Evolutionary conservation across 2,113 vertebrate genomes (phyloP).

Genomic region (Pedetes capensis): DNA sequence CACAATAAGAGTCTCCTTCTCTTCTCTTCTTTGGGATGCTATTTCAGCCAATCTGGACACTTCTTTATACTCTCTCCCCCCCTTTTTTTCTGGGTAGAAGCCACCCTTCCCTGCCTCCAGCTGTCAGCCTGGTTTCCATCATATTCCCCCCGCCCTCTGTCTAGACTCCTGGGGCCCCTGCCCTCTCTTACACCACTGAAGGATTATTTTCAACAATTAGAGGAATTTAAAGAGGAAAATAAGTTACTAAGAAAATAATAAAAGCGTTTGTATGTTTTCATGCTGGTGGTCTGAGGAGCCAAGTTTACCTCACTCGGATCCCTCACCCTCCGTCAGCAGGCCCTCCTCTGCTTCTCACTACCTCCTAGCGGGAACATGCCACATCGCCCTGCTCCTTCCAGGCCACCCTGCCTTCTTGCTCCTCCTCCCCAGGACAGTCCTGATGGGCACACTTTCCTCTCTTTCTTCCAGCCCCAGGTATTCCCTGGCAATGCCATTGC

Average conservation of each 20-base stretch:
- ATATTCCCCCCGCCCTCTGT: constrained; percentile 43
- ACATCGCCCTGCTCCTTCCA: background rate
- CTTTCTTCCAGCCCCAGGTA: background rate
- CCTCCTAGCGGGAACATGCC: constrained; percentile 85
- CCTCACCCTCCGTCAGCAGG: constrained; percentile 73
- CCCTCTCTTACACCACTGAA: constrained; percentile 66
- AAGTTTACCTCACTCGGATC: constrained; percentile 81
- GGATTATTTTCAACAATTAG: constrained; percentile 77
- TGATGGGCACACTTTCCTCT: background rate
- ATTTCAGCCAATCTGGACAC: constrained; percentile 88
- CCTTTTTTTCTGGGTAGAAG: constrained; percentile 88
- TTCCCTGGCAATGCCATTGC: background rate
- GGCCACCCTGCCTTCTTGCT: background rate
- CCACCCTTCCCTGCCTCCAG: constrained; percentile 76
- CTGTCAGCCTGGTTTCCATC: constrained; percentile 52
- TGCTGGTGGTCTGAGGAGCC: constrained; percentile 84
- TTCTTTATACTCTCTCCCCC: constrained; percentile 88
- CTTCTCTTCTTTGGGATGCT: constrained; percentile 86
- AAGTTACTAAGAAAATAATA: constrained; percentile 75
- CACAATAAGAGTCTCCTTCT: constrained; percentile 85
- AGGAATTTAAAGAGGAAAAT: constrained; percentile 82
- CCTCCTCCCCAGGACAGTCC: background rate
- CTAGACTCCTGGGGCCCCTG: constrained; percentile 8
- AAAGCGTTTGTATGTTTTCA: constrained; percentile 85
- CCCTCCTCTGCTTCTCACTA: constrained; percentile 82